Percentiles rank a stretch among this genome's conserved stretches.
phyloP scores from a whole-genome alignment of 2,797 vertebrate species.

The Peromyscus attwateri region DNA sequence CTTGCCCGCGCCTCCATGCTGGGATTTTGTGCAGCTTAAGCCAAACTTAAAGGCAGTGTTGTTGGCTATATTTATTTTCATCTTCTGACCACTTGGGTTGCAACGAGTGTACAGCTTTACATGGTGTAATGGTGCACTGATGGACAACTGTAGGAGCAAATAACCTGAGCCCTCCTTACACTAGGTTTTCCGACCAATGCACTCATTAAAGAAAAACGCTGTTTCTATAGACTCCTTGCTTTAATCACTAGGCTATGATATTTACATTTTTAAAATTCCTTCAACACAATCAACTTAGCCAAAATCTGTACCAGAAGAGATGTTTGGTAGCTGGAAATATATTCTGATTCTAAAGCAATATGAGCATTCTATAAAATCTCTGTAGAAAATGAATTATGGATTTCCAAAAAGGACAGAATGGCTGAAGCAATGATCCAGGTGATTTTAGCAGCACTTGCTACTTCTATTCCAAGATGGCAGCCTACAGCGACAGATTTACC shows the following conservation, averaged over 20 bases:
- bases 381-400: slow-evolving; percentile 42
- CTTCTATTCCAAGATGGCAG: not conserved
- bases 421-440: not conserved
- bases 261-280: not conserved
- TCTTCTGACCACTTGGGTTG: not conserved
- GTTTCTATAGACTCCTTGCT: not conserved
- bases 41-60: not conserved
- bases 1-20: not conserved
- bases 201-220: slow-evolving; percentile 29
- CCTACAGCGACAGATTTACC: not conserved
- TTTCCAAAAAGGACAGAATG: slow-evolving; percentile 11
- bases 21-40: not conserved
- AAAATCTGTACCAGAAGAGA: not conserved
- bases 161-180: slow-evolving; percentile 3
- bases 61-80: slow-evolving; percentile 40
- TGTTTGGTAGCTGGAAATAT: slow-evolving; percentile 28
- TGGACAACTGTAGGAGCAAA: not conserved
- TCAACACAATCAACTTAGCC: not conserved
- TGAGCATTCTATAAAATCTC: not conserved
- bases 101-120: slow-evolving; percentile 34
- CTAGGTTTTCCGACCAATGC: slow-evolving; percentile 36
- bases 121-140: not conserved
- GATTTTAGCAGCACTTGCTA: not conserved
- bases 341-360: not conserved
- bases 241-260: not conserved